Evolutionary conservation across 1,140 invertebrate genomes (phyloP), one percentile per base, ranked within the genome.

Genomic region (Danaus melanippus): DNA sequence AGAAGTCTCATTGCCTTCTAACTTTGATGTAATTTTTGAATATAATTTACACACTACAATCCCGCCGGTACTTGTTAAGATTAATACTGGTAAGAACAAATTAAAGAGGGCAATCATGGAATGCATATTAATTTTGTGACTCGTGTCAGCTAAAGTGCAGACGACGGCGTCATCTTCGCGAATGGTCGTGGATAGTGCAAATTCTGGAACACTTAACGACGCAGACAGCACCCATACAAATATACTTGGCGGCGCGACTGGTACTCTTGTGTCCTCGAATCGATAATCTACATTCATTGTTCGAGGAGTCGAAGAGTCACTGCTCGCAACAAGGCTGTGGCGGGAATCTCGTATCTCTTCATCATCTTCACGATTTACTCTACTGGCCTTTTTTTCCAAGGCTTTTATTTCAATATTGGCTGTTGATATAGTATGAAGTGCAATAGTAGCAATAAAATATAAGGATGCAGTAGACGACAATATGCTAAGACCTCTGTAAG

Each of bases 151-250:
- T 45, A 85, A 71, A 47, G 77, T 84, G 60, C 87, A 88, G 10
- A 79, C 39, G 9, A 74, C 56, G 6, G 64, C 56, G 15, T 73
- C 67, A 42, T 71, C 58, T 46, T 81, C 76, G 5, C 71, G 69
- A 15, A 84, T 61, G 9, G 77, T 78, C 3, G 81, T 83, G 7
- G 86, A 76, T 46, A 88, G 66, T 17, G 72, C 70, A 69, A 88
- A 89, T 56, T 89, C 83, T 9, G 89, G 89, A 51, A 90, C 76
- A 66, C 89, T 89, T 9, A 90, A 58, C 3, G 89, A 90, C 9
- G 83, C 68, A 49, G 88, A 81, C 41, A 89, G 60, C 43, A 89
- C 79, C 89, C 89, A 90, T 42, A 90, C 76, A 54, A 90, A 87
- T 45, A 88, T 66, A 21, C 73, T 74, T 1, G 89, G 89, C 53